Evolutionary conservation across 2,113 vertebrate species (phyloP), one percentile per base, ranked within the genome.

Genomic region (Notarius lentiginosus): DNA sequence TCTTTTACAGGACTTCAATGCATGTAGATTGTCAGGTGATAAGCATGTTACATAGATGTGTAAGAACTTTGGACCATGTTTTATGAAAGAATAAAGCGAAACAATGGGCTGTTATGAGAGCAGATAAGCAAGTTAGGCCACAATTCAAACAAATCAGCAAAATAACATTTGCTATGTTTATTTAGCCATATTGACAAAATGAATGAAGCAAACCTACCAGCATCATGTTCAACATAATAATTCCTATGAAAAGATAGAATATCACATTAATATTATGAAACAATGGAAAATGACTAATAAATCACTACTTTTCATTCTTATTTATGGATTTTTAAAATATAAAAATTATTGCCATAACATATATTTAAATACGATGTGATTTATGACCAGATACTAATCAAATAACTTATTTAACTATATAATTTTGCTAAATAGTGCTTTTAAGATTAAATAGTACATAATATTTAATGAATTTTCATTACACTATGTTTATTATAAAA

Each of bases 171-270:
- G 30, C 30, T 5, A 58, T 34, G 17, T 10, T 20, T n/a, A 24
- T 30, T 51, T 14, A 12, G 41, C 15, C 47, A 49, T 53, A n/a
- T 81, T 34, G 55, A 27, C 53, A 34, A 60, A 87, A 41, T 61
- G 2, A 81, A 24, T 61, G 22, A 30, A 6, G 4, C 55, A 8
- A 63, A 92, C 94, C n/a, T 92, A 95, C 95, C 93, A 82, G 88
- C 83, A 65, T 93, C 86, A 85, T 24, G 86, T 7, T 89, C 55
- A 73, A 80, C 87, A 84, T 61, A 89, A 85, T 88, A 79, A 11
- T 24, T 61, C 60, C 95, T 95, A 89, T 53, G 5, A 90, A 30
- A 88, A 84, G 9, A 86, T 22, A 70, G n/a, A 61, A 58, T 47
- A 34, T 55, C 30, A 60, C 49, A 30, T 65, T 56, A 84, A 53